These are phyloP conservation scores for Endomychus coccineus DNA, from an alignment of 2,888 invertebrate genomes.

Conservation along the genomic window DNA sequence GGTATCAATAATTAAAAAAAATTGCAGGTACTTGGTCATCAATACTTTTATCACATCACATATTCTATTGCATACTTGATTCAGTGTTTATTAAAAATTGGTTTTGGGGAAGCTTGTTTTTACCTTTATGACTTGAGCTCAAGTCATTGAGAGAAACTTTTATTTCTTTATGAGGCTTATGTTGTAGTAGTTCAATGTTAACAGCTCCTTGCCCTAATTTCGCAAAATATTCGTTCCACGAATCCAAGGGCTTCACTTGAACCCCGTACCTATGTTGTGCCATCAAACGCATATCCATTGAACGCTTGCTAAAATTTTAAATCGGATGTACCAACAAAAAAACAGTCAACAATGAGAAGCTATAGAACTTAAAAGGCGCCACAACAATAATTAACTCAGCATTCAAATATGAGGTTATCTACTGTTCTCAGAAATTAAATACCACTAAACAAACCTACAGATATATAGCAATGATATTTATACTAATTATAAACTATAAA, in stretches of 20 bases:
- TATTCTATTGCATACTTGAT: no score
- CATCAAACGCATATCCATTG: slow-evolving; percentile 56
- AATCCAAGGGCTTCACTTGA: slow-evolving; percentile 44
- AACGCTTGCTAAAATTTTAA: slow-evolving; percentile 49
- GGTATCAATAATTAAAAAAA: no score
- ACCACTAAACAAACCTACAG: no score
- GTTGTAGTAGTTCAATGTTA: slow-evolving; percentile 60
- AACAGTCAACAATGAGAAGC: slow-evolving; percentile 6
- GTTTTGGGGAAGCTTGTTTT: no score
- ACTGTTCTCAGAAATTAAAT: no score
- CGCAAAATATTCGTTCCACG: slow-evolving; percentile 50
- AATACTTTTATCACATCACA: no score
- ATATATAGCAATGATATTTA: no score
- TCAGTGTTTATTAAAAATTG: no score
- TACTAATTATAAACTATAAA: no score
- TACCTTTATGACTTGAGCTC: slow-evolving; percentile 29
- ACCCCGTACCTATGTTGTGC: slow-evolving; percentile 63
- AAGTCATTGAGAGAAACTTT: slow-evolving; percentile 43
- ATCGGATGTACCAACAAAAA: slow-evolving; percentile 8
- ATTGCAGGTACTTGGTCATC: no score
- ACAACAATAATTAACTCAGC: no score
- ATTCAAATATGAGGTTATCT: no score
- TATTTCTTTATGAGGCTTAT: slow-evolving; percentile 55
- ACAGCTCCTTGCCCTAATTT: slow-evolving; percentile 60
- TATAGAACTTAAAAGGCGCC: not conserved